A percentile compares a stretch with the other conserved stretches of the same genome.
Conservation (phyloP, 2,113 vertebrate genomes). For the Pipa parva region DNA sequence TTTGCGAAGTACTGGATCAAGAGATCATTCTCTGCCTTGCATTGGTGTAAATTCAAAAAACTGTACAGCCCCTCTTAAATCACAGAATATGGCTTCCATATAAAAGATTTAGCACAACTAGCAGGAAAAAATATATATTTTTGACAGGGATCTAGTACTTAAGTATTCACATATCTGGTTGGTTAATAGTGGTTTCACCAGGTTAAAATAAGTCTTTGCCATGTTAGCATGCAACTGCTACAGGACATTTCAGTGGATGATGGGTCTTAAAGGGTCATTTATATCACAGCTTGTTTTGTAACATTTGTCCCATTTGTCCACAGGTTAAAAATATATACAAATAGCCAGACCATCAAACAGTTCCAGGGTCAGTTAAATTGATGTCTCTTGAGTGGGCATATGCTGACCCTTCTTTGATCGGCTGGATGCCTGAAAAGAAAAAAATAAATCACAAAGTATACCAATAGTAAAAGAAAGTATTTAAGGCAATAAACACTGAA, state of each 20-base stretch:
- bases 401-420: conserved; percentile 9
- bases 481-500: background rate
- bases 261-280: background rate
- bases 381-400: conserved; percentile 11
- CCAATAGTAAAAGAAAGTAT: too few species aligned
- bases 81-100: too few species aligned
- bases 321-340: conserved; percentile 10
- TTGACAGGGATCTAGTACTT: background rate
- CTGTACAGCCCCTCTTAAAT: too few species aligned
- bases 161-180: background rate
- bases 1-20: too few species aligned
- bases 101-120: too few species aligned
- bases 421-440: background rate
- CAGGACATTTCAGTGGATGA: background rate
- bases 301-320: conserved; percentile 34
- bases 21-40: too few species aligned
- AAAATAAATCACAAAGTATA: background rate
- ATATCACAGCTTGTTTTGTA: conserved; percentile 31
- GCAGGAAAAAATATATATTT: background rate
- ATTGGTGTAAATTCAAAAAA: too few species aligned
- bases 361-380: conserved; percentile 4
- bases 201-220: background rate
- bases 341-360: background rate
- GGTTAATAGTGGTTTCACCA: background rate
- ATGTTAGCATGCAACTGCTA: background rate